Evolutionary conservation across 2,113 vertebrate genomes (phyloP), one percentile per base, ranked within the genome.

Genomic region (Pachyramphus minor): DNA sequence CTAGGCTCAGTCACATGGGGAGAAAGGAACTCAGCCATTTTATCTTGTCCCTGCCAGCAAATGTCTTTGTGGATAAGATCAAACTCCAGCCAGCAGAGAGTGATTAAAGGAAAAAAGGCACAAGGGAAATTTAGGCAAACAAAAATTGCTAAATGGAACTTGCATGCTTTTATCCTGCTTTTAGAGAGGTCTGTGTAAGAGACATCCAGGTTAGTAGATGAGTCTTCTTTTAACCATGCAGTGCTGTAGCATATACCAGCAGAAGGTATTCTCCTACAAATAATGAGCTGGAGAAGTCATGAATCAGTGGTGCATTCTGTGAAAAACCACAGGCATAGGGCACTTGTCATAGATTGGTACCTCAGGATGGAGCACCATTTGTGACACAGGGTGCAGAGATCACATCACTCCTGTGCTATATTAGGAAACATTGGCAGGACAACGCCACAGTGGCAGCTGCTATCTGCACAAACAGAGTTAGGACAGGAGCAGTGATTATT

Each of bases 21-120:
- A 76, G 62, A 75, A 92, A 88, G 49, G 41, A 76, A 72, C 39
- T 78, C 12, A 20, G 58, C 80, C 56, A 60, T 50, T 95, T 67
- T 63, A 77, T 89, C 85, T 94, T 93, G 66, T 77, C 80, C 72
- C 83, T 92, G 80, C 59, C 85, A 95, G 88, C 74, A 92, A 91
- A 88, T 42, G 71, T 90, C 95, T 95, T 89, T 62, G 39, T 83
- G 55, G 39, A 52, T 92, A 94, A 94, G 73, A 91, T 90, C 79
- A 89, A 80, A 80, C 28, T 79, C 42, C 50, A 95, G 81, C 47
- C 55, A 94, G 47, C 50, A 84, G 63, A 58, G 28, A 75, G 15
- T 27, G 45, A 59, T 41, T 53, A 62, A 64, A 72, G 55, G 24
- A 50, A 94, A 92, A 93, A 83, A 81, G 49, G 45, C 64, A 86